A percentile compares a stretch with the other conserved stretches of the same genome.
These are phyloP conservation scores for Penaeus indicus DNA, from an alignment of 1,140 invertebrate genomes.

Conservation along the genomic window DNA sequence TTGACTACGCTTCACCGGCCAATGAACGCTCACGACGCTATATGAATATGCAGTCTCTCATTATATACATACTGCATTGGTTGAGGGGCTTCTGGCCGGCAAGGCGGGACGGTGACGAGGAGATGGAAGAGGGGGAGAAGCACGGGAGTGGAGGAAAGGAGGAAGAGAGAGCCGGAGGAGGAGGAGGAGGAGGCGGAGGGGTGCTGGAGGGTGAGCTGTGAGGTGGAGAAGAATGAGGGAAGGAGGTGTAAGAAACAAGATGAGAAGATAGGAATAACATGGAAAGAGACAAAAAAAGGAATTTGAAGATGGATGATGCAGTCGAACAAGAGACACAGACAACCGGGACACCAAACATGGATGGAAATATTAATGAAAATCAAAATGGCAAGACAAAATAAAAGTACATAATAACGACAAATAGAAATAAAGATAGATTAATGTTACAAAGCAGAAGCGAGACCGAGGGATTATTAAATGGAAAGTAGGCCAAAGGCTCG, in stretches of 20 bases:
- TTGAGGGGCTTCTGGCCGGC: slow-evolving; percentile 6
- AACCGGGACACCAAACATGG: neutral
- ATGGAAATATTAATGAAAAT: neutral
- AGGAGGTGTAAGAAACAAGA: neutral
- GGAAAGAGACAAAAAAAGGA: neutral
- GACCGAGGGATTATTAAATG: too few species aligned
- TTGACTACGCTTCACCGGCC: slow-evolving; percentile 36
- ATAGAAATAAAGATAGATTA: neutral
- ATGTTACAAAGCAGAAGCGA: neutral
- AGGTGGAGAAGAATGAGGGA: neutral
- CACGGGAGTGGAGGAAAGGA: neutral
- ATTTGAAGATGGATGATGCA: neutral
- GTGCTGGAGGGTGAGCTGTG: neutral
- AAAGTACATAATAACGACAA: neutral
- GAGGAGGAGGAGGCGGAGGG: neutral
- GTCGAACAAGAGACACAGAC: neutral
- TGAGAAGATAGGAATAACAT: neutral
- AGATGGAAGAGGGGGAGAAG: neutral
- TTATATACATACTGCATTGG: slow-evolving; percentile 49
- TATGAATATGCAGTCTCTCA: slow-evolving; percentile 51
- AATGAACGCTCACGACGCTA: slow-evolving; percentile 24
- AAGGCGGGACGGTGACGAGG: neutral
- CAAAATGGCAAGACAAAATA: neutral
- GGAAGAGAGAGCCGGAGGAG: neutral
- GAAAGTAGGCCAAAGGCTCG: too few species aligned